Evolutionary conservation across 1,140 invertebrate genomes (phyloP), one percentile per base, ranked within the genome.

Genomic region (Gryllus bimaculatus): DNA sequence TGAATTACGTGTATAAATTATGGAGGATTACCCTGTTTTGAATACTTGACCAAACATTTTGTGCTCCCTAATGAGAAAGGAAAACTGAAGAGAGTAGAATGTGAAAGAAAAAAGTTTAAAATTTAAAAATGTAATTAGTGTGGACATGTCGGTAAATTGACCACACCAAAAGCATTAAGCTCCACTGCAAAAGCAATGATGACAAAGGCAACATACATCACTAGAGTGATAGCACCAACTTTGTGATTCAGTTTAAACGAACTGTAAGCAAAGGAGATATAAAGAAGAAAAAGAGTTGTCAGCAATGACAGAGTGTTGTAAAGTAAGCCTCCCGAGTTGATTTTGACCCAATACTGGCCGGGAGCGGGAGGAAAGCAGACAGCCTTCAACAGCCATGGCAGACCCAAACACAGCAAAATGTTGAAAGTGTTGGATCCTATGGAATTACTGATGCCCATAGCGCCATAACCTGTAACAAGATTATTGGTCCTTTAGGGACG

Each of bases 391-490:
- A 89, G 82, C 88, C 88, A 89, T 0, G 88, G 88, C 8, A 88
- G 79, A 8, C 88, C 88, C 13, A 89, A 82, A 80, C 88, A 89
- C 75, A 89, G 84, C 6, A 89, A 83, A 77, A 88, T 86, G 82
- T 89, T 88, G 80, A 89, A 89, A 18, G 87, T 86, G 80, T 88
- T 89, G 20, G 88, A 88, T 8, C 88, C 88, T 15, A 89, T 84
- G 0, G 86, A 84, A 78, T 88, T 89, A 73, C 85, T 85, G 8
- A 89, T 81, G 0, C 87, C 88, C 88, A 89, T 89, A 66, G 88
- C 84, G 8, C 87, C 88, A 79, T 86, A 82, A 48, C 86, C 87
- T 86, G 79, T 20, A 78, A 78, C 48, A 78, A 15, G 47, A 39
- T 76, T 47, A 76, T 76, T 2, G n/a, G 47, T 39, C 8, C 47